These are phyloP conservation scores for Varecia variegata DNA, from an alignment of 2,797 vertebrate genomes.

Conservation along the genomic window DNA sequence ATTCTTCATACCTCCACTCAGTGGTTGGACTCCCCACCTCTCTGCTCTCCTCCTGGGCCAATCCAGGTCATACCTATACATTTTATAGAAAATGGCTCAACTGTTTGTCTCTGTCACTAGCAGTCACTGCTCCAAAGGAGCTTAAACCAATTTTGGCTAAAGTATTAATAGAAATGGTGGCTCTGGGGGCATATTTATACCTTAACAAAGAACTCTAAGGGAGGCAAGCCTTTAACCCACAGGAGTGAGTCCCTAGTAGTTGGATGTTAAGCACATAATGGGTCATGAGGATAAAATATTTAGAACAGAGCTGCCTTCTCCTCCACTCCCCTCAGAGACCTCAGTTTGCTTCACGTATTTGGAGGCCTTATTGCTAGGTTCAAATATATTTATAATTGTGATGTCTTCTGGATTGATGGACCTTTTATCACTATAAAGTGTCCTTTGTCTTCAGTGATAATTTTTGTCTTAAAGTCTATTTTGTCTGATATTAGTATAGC, in stretches of 20 bases:
- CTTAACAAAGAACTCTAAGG: background rate
- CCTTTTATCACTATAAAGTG: background rate
- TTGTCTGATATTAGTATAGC: background rate
- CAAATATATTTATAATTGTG: background rate
- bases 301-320: background rate
- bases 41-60: background rate
- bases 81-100: background rate
- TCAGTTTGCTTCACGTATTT: background rate
- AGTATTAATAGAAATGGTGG: background rate
- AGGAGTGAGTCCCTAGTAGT: background rate
- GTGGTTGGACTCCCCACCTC: background rate
- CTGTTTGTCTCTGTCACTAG: background rate
- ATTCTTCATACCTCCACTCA: background rate
- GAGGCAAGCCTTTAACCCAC: background rate
- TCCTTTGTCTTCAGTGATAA: background rate
- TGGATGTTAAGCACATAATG: background rate
- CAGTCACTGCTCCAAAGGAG: background rate
- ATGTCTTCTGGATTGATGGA: background rate
- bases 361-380: background rate
- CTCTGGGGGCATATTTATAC: background rate
- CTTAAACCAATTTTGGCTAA: background rate
- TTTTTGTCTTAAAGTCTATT: background rate
- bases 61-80: background rate
- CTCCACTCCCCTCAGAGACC: background rate
- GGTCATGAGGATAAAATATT: background rate